Base-by-base conservation (phyloP, 2,797 vertebrate species). In the Dendrocincla tyrannina region DNA sequence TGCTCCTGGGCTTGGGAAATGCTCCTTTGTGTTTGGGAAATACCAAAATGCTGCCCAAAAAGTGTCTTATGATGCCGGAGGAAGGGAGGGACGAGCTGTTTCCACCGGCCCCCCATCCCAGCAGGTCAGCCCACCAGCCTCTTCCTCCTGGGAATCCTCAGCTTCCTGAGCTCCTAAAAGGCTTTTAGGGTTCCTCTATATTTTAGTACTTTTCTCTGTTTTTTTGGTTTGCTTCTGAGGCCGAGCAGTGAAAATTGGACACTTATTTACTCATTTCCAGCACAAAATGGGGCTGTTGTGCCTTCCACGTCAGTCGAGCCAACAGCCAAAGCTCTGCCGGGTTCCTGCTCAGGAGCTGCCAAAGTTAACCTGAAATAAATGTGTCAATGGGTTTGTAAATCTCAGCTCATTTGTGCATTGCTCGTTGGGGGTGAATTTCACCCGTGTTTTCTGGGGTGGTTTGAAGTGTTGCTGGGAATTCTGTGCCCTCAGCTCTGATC, bases 41-140 rank as follows among this genome's bases (percentile, higher is more conserved):
- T 1, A 1, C n/a, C 74, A 4, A 9, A 37, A 58, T 1, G 46
- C 68, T 64, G 83, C 25, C 10, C 11, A 28, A 16, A 33, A 10
- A 59, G 30, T 1, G 0, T 5, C 27, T 55, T 1, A 0, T 9
- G 74, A 4, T 56, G 59, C 58, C 52, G 70, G 37, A 19, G 0
- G 49, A 28, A 17, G 49, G 49, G 49, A 50, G 25, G 49, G 49
- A 16, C 8, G 25, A 50, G 25, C 25, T 27, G 49, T 50, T 50
- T 50, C 25, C 49, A 47, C 13, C 13, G 3, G 46, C 55, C 63
- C 39, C 4, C 0, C 59, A 18, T 19, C 42, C 42, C 42, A 44
- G 42, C 18, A 5, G 42, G 18, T 44, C 42, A 44, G 42, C 42
- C 63, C 4, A 0, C 63, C 16, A 46, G 52, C n/a, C 37, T 15